phyloP scores from a whole-genome alignment of 2,113 vertebrate species.

The Uropsilus gracilis region DNA sequence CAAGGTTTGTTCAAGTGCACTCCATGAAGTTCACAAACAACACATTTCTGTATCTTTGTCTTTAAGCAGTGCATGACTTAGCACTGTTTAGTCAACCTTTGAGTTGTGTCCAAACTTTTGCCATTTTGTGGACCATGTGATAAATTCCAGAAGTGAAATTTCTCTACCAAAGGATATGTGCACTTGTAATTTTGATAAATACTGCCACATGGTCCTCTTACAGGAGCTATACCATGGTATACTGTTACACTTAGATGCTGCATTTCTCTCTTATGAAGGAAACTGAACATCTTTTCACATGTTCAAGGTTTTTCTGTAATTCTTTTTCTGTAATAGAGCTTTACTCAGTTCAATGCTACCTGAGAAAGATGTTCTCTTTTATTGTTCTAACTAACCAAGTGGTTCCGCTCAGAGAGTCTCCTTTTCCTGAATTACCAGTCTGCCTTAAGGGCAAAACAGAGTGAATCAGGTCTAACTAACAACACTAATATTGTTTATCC shows the following conservation, averaged over 20 bases:
- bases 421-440: neutral
- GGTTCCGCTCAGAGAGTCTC: neutral
- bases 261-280: neutral
- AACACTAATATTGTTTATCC: neutral
- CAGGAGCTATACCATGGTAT: neutral
- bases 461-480: neutral
- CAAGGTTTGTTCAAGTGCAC: neutral
- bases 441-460: neutral
- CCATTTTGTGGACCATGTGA: neutral
- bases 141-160: constrained; percentile 18
- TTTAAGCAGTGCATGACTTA: neutral
- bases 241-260: neutral
- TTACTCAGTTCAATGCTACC: neutral
- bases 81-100: neutral
- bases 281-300: neutral
- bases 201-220: neutral
- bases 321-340: neutral
- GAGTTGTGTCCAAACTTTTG: neutral
- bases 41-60: neutral
- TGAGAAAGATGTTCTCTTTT: neutral
- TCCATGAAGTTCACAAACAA: neutral
- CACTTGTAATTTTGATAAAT: constrained; percentile 7
- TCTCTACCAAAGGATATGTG: neutral
- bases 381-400: neutral
- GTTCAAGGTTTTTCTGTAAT: neutral